A percentile compares a stretch with the other conserved stretches of the same genome.
phyloP scores from a whole-genome alignment of 2,888 invertebrate genomes.

The Macropis europaea region DNA sequence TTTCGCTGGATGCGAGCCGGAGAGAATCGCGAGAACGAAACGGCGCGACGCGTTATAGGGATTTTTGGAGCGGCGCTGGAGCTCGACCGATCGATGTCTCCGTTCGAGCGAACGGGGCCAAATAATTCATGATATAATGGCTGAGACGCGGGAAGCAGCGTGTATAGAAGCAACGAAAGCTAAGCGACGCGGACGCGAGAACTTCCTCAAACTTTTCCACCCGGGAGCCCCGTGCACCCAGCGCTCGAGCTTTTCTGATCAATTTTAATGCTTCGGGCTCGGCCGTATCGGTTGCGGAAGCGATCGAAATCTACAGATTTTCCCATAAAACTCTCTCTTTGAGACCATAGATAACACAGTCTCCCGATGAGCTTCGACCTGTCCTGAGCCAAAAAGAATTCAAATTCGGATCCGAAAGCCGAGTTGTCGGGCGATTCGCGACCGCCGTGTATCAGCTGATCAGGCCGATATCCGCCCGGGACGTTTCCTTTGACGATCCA shows the following conservation, averaged over 20 bases:
- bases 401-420: too few species aligned
- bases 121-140: slow-evolving; percentile 61
- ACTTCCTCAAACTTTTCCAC: slow-evolving; percentile 16
- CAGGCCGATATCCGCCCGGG: not conserved
- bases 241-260: slow-evolving; percentile 2
- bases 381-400: too few species aligned
- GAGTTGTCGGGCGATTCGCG: not conserved
- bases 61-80: slow-evolving; percentile 31
- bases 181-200: slow-evolving; percentile 25
- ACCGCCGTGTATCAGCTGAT: too few species aligned
- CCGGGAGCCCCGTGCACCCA: not conserved
- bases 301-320: too few species aligned
- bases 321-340: too few species aligned
- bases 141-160: slow-evolving; percentile 8
- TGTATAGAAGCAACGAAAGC: slow-evolving; percentile 36
- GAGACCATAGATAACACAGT: too few species aligned
- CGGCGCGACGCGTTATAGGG: slow-evolving; percentile 9
- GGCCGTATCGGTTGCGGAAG: too few species aligned
- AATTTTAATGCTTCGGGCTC: slow-evolving; percentile 6
- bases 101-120: slow-evolving; percentile 55
- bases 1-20: not conserved
- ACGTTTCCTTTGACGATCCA: slow-evolving; percentile 19
- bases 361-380: too few species aligned
- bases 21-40: not conserved
- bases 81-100: slow-evolving; percentile 56